Base-by-base conservation (phyloP, 2,113 vertebrate species). In the Albula glossodonta region DNA sequence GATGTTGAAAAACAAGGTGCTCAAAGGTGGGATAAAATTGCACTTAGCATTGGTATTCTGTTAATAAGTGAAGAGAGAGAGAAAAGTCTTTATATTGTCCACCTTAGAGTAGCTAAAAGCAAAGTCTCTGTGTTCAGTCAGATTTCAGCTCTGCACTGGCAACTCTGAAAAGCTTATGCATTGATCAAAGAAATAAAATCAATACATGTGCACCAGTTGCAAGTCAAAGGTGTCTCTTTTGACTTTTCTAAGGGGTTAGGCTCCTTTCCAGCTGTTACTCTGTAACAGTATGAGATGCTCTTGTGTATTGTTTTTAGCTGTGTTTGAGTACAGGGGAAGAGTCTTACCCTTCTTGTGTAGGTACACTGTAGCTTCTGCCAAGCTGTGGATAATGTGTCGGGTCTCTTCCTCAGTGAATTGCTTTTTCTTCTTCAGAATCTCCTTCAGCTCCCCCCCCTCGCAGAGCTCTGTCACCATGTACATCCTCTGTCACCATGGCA, bases 391-490 rank as follows among this genome's bases (percentile, higher is more conserved):
- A 86, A 98, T 93, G 86, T 94, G 93, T 82, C 94, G 94, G 2
- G 94, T 96, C 91, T 97, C 96, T 5, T 96, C 96, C 92, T 97
- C 97, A 80, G 92, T 94, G 79, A 97, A 95, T 84, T 81, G 89
- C 66, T 88, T 92, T 91, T 95, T 96, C 88, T 83, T 93, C 50
- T 91, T 86, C 90, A 97, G 89, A 85, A 96, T 91, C 89, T 94
- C 92, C 93, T 93, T 95, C 89, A 97, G 94, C 90, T 97, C 96
- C 86, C 96, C 97, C 88, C 96, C 94, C 86, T 96, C 94, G 86
- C 97, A 97, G 85, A 97, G 92, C 87, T 97, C 96, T 87, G 95
- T 96, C 90, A 97, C 96, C 90, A 98, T 94, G 92, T 95, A 97
- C 90, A 94, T 96, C 92, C 90, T 94, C 96, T 98, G 90, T 85